Conservation (phyloP, 2,888 invertebrate genomes). For the Tenthredo amoena region DNA sequence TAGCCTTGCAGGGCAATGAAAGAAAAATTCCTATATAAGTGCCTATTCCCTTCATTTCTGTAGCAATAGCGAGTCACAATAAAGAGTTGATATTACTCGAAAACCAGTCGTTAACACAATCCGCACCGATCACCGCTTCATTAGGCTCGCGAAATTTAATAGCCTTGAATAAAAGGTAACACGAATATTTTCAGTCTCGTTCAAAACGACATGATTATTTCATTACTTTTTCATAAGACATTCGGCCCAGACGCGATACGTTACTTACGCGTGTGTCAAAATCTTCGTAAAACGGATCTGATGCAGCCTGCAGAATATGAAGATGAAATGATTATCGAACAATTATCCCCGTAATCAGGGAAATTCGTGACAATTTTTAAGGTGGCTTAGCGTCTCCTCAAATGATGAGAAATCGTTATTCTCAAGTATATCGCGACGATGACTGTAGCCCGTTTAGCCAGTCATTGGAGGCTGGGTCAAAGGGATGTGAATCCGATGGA, state of each 20-base stretch:
- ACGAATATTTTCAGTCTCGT: slow-evolving; percentile 31
- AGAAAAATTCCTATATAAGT: not conserved
- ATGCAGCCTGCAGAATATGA: not conserved
- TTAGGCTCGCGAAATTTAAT: slow-evolving; percentile 34
- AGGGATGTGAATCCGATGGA: slow-evolving; percentile 48
- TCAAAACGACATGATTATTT: slow-evolving; percentile 40
- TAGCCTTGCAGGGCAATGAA: not conserved
- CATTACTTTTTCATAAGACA: not conserved
- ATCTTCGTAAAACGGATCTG: not conserved
- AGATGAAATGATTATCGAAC: not conserved
- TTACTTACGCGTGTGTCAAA: not conserved
- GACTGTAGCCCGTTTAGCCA: slow-evolving; percentile 34
- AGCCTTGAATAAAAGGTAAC: slow-evolving; percentile 40
- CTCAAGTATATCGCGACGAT: not conserved
- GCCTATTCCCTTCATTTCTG: not conserved
- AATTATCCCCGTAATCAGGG: not conserved
- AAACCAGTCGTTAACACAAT: slow-evolving; percentile 38
- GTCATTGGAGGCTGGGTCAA: slow-evolving; percentile 19
- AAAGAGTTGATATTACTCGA: slow-evolving; percentile 28
- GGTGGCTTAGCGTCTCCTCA: not conserved
- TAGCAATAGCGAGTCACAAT: not conserved
- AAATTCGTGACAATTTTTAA: not conserved
- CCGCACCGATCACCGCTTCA: slow-evolving; percentile 28
- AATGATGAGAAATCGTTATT: not conserved
- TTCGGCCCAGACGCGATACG: not conserved